Conservation (phyloP, 2,888 invertebrate species). For the Orchesellides sinensis region DNA sequence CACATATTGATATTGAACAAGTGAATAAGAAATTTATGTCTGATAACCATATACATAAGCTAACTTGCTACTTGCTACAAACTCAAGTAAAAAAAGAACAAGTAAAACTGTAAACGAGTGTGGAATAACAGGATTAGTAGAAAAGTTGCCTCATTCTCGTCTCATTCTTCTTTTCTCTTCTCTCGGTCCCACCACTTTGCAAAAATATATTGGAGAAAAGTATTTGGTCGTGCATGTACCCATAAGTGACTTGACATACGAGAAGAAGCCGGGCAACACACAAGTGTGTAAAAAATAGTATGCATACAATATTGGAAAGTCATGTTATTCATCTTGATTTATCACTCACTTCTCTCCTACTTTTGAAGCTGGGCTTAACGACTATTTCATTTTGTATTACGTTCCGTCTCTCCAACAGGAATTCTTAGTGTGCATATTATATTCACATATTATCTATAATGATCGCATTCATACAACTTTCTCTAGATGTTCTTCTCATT, state of each 20-base stretch:
- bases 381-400: background rate
- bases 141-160: background rate
- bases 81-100: background rate
- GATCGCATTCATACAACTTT: background rate
- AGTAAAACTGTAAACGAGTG: conserved; percentile 1
- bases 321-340: conserved; percentile 21
- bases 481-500: no score
- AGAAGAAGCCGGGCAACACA: background rate
- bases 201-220: no score
- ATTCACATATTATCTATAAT: background rate
- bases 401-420: background rate
- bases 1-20: no score
- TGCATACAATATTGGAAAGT: conserved; percentile 1
- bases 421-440: background rate
- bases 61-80: no score
- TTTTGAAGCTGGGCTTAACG: background rate
- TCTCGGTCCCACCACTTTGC: no score
- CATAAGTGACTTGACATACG: background rate
- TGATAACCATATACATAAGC: no score
- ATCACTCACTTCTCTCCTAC: background rate
- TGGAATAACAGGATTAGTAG: conserved; percentile 3
- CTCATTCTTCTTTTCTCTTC: background rate
- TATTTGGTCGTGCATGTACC: no score
- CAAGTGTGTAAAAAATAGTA: background rate
- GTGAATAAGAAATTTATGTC: no score